These are phyloP conservation scores for Seira sanloemensis DNA, from an alignment of 2,888 invertebrate genomes.

Conservation along the genomic window DNA sequence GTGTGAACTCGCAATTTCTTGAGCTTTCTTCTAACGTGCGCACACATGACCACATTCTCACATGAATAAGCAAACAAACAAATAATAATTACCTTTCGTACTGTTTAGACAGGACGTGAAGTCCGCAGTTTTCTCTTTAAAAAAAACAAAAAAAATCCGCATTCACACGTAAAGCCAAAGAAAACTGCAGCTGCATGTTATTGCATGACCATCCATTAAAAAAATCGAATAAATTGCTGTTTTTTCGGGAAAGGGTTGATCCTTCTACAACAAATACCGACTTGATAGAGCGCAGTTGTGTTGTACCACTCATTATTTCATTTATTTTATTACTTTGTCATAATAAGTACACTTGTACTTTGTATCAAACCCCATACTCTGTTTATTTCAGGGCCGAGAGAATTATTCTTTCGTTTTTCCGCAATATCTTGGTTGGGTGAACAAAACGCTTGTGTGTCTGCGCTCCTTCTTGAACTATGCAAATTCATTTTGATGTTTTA, in stretches of 20 bases:
- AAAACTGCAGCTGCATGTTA: not conserved
- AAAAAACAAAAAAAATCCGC: slow-evolving; percentile 13
- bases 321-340: slow-evolving; percentile 10
- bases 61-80: slow-evolving; percentile 27
- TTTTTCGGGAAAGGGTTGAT: not conserved
- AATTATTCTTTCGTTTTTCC: not conserved
- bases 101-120: slow-evolving; percentile 56
- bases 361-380: too few species aligned
- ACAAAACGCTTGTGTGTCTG: too few species aligned
- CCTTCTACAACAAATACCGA: not conserved
- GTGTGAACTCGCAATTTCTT: not conserved
- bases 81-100: slow-evolving; percentile 1
- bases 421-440: not conserved
- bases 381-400: not conserved
- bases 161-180: not conserved
- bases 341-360: not conserved
- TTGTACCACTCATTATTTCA: slow-evolving; percentile 19
- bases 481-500: not conserved
- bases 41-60: slow-evolving; percentile 31
- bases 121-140: slow-evolving; percentile 16
- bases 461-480: too few species aligned
- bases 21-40: not conserved
- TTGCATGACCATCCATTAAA: not conserved
- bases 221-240: not conserved
- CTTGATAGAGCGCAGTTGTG: not conserved